Evolutionary conservation across 1,140 invertebrate genomes (phyloP), one percentile per base, ranked within the genome.

Genomic region (Zaprionus capensis): DNA sequence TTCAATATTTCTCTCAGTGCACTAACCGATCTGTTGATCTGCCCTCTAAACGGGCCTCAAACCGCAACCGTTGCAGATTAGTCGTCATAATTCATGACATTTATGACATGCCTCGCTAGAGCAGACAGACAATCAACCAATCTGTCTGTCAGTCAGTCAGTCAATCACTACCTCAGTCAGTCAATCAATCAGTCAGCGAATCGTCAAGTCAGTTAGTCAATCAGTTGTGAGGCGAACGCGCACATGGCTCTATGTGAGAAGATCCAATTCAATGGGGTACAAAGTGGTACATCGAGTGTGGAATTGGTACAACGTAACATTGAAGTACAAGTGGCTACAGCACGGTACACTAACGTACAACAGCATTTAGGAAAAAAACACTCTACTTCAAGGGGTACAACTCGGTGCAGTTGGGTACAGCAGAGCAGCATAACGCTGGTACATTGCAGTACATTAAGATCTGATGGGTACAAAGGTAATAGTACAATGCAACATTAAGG

Each of bases 51-150:
- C 46, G n/a, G 46, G 24, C 15, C 14, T 36, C 34, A 5, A 76
- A 84, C 82, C 82, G 46, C 81, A 86, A 76, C 57, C 76, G 31
- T 34, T 62, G 57, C 53, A 68, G 75, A 73, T 80, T 65, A 65
- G 78, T 70, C 67, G 66, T 41, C 81, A 90, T 84, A 90, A 88
- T 38, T 88, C 85, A 85, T 51, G 70, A 90, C 85, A 77, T 88
- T 84, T 90, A 84, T 90, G 78, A 67, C 56, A 63, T 53, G 80
- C 69, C 66, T 41, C 36, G 46, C 36, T n/a, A 36, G 44, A 24
- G 11, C 24, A 28, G 44, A 24, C 67, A 56, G 38, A 38, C 69
- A 44, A 51, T 24, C 38, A 61, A 11, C n/a, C 57, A 63, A 34
- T 69, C 66, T 41, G 58, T 49, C 73, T 63, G 57, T 68, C 66